A percentile compares a stretch with the other conserved stretches of the same genome.
phyloP scores from a whole-genome alignment of 2,888 invertebrate species.

The Trisateles emortualis region DNA sequence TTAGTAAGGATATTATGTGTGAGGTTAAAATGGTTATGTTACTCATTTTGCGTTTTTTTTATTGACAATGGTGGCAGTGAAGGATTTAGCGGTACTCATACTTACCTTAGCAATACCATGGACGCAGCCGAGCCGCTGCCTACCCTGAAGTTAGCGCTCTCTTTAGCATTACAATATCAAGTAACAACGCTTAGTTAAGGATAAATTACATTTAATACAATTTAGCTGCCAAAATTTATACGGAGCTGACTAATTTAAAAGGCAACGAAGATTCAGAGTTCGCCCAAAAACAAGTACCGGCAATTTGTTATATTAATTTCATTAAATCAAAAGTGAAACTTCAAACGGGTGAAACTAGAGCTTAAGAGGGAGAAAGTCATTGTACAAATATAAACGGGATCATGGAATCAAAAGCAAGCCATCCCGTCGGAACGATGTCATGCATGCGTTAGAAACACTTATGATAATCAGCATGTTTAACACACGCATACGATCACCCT shows the following conservation, averaged over 20 bases:
- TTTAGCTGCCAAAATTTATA: constrained; percentile 7
- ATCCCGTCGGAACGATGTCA: constrained; percentile 35
- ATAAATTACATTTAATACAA: constrained; percentile 7
- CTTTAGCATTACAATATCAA: not conserved
- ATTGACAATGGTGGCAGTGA: no score
- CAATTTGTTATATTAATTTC: constrained; percentile 30
- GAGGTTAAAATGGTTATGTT: no score
- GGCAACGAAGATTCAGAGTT: constrained; percentile 16
- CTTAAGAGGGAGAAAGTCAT: constrained; percentile 15
- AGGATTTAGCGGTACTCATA: no score
- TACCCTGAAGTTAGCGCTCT: no score
- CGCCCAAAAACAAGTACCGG: constrained; percentile 12
- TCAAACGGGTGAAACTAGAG: constrained; percentile 17
- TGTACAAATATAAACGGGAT: constrained; percentile 43
- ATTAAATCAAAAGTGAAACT: constrained; percentile 33
- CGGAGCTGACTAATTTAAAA: constrained; percentile 20
- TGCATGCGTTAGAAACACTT: constrained; percentile 23
- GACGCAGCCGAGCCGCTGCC: no score
- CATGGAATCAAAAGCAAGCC: constrained; percentile 49
- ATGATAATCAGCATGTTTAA: constrained; percentile 1
- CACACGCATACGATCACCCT: constrained; percentile 8
- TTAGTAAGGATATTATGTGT: no score
- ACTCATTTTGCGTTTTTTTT: no score
- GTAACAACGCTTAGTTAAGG: not conserved
- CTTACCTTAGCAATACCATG: no score